These are phyloP conservation scores for Icerya purchasi DNA, from an alignment of 2,888 invertebrate genomes.

Conservation along the genomic window DNA sequence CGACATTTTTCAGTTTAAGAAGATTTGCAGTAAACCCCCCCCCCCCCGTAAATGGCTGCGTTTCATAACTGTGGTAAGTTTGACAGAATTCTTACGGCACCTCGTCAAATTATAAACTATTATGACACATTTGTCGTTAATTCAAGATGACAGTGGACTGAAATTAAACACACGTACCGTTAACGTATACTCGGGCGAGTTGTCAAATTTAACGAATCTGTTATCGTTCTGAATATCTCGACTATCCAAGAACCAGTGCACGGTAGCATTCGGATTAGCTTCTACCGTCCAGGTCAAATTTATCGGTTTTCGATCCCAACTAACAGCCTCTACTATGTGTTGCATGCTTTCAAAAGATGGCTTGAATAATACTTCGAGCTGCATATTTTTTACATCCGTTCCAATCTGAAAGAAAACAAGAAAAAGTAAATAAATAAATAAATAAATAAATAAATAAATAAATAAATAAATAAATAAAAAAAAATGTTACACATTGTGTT, in stretches of 20 bases:
- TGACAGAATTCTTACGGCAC: constrained; percentile 8
- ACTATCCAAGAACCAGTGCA: constrained; percentile 47
- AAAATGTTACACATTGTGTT: neutral
- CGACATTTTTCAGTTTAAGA: too few species aligned
- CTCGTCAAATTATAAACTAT: neutral
- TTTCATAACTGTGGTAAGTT: too few species aligned
- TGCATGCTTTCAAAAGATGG: constrained; percentile 49
- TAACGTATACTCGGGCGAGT: neutral
- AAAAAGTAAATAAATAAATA: too few species aligned
- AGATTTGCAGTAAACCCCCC: too few species aligned
- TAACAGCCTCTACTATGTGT: constrained; percentile 44
- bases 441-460: too few species aligned
- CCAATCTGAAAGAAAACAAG: constrained; percentile 38
- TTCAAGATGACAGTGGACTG: neutral
- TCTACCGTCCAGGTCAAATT: constrained; percentile 77
- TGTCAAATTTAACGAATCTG: neutral
- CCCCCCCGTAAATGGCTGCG: too few species aligned
- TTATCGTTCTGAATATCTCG: constrained; percentile 21
- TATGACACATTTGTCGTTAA: neutral
- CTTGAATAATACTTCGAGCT: constrained; percentile 58
- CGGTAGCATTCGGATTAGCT: constrained; percentile 72
- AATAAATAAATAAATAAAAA: constrained; percentile 5
- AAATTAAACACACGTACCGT: neutral
- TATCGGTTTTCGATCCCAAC: constrained; percentile 58
- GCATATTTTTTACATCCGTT: constrained; percentile 51